phyloP scores from a whole-genome alignment of 2,113 vertebrate species.

The Siphamia tubifer region DNA sequence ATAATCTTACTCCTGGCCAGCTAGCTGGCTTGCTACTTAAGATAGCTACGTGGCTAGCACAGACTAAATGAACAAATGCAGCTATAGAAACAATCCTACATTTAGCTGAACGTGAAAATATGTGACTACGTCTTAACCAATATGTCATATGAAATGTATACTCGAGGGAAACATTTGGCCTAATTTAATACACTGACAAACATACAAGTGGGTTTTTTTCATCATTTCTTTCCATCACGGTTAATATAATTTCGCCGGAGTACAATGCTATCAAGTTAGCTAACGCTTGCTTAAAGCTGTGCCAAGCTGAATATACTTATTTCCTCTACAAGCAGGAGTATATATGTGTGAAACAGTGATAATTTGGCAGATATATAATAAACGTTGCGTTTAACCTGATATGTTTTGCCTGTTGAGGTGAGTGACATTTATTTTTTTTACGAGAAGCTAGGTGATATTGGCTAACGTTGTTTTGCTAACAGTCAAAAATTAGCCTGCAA shows the following conservation, averaged over 20 bases:
- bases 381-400: neutral
- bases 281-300: neutral
- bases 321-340: too few species aligned
- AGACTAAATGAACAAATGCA: slow-evolving; percentile 15
- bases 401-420: neutral
- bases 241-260: slow-evolving; percentile 37
- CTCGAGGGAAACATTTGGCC: fast-evolving
- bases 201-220: neutral
- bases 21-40: slow-evolving; percentile 1
- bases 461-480: slow-evolving; percentile 65
- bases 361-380: neutral
- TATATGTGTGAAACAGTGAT: too few species aligned
- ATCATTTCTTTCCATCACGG: neutral
- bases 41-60: slow-evolving; percentile 32
- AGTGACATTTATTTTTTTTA: neutral
- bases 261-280: slow-evolving; percentile 46
- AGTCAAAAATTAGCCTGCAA: slow-evolving; percentile 60
- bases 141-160: fast-evolving
- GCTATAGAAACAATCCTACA: neutral
- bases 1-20: slow-evolving; percentile 4
- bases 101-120: neutral
- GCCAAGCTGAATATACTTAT: too few species aligned
- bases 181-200: fast-evolving
- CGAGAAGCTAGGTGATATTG: slow-evolving; percentile 15
- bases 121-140: neutral